Base-by-base conservation (phyloP, 2,888 invertebrate species). In the Ophraella communa region DNA sequence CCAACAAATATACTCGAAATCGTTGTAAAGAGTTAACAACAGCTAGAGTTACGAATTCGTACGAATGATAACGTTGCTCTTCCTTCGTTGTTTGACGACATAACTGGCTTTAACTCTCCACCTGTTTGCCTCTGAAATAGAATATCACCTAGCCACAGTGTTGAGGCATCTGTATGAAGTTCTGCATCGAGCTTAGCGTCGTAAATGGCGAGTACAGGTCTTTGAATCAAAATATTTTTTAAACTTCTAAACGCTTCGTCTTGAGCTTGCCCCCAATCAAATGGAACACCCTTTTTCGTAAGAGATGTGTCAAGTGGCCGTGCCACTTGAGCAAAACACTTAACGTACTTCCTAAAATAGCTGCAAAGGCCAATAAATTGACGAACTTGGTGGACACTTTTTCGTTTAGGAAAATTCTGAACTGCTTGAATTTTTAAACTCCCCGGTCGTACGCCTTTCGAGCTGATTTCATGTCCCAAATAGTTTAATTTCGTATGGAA, bases 21-120 rank as follows among this genome's bases (percentile, higher is more conserved):
- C n/a, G n/a, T n/a, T n/a, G n/a, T n/a, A n/a, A n/a, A 47, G 58
- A 30, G n/a, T 47, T 30, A 10, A 58, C 49, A 33, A 58, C 30
- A 24, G 58, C 58, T 3, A 58, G 3, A 2, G 55, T 55, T 21
- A 39, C 55, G 3, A 55, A 24, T 21, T 55, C 55, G 24, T 55
- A 21, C 18, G 24, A 58, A 21, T 58, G 58, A 20, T 58, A 49
- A 21, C 7, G 10, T 3, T 44, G 42, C 27, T 47, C 47, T 7
- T 24, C 33, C 8, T 49, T 27, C 20, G 47, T 49, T 14, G 47
- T 58, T 10, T 27, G 30, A 11, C 58, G 4, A 20, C n/a, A 47
- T n/a, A 7, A 58, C 49, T 3, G 58, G 58, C 17, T 58, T 47
- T 18, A 58, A 49, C 11, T 44, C 33, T 7, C 45, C 44, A 30